Evolutionary conservation across 2,113 vertebrate species (phyloP).

Genomic region (Xiphophorus hellerii): DNA sequence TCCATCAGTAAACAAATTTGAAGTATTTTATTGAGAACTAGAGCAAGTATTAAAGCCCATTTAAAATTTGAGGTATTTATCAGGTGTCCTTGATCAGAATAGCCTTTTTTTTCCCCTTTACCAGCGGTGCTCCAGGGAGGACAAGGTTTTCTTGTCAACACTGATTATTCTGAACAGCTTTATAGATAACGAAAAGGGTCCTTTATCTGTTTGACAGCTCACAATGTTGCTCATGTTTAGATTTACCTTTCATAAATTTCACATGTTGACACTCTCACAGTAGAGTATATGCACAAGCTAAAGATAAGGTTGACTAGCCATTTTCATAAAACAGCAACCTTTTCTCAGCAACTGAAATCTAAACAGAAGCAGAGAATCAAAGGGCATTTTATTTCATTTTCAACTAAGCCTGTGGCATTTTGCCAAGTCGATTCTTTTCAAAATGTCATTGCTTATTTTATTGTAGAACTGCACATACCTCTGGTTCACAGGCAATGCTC

Average conservation of each 20-base stretch:
- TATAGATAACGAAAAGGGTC: conserved; percentile 16
- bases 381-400: conserved; percentile 22
- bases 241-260: conserved; percentile 11
- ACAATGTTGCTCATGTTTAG: conserved; percentile 15
- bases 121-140: neutral
- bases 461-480: conserved; percentile 13
- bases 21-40: too few relatives aligned
- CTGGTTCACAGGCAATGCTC: conserved; percentile 17
- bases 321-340: conserved; percentile 5
- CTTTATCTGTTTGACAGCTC: conserved; percentile 17
- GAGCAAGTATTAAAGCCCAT: neutral
- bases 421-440: conserved; percentile 29
- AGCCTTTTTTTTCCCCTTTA: neutral
- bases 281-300: conserved; percentile 4
- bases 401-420: conserved; percentile 13
- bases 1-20: neutral
- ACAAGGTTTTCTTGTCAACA: conserved; percentile 19
- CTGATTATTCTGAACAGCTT: conserved; percentile 25
- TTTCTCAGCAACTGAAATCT: neutral
- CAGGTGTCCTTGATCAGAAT: conserved; percentile 26
- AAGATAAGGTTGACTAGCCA: neutral
- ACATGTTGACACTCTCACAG: neutral
- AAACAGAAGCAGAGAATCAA: conserved; percentile 10
- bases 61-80: conserved; percentile 19
- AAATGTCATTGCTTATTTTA: conserved; percentile 35